Base-by-base conservation (phyloP, 2,113 vertebrate species). In the Sinocyclocheilus anophthalmus region DNA sequence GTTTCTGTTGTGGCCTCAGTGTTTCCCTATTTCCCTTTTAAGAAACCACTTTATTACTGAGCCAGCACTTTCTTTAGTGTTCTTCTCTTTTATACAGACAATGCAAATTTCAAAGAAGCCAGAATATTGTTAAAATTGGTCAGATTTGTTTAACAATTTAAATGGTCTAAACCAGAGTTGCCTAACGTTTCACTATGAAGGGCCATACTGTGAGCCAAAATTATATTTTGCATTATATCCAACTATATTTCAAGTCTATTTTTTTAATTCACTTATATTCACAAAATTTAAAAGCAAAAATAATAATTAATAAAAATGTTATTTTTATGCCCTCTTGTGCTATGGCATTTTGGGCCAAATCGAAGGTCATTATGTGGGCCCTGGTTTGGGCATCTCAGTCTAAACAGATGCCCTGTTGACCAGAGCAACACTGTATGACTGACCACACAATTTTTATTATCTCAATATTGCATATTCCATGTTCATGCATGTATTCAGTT, bases 31-130 rank as follows among this genome's bases (percentile, higher is more conserved):
- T 88, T 87, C 76, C 78, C 80, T 77, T 7, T 81, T n/a, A 69
- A 63, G 37, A 81, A 85, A 63, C 37, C 79, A 10, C 45, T 76
- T 2, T 84, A 84, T 53, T 69, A 85, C 79, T 57, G 79, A 88
- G 61, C 33, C 48, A 76, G 61, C 59, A 20, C 11, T 59, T 22
- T 85, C 37, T 81, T 73, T 11, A 22, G 48, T 70, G 4, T 13
- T 81, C 69, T 88, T 79, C 69, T 65, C 84, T 83, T 84, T 82
- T 85, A 24, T n/a, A 81, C 30, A 59, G 84, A 79, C 83, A 81
- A 79, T 79, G 53, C 76, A 57, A 57, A 79, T 79, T 59, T 45
- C 7, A 42, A 16, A 65, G 13, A 81, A 59, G 13, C 57, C 33
- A 26, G 57, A 81, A 81, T 81, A 81, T 81, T 26, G 76, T 16